These are phyloP conservation scores for Meles meles DNA, from an alignment of 2,113 vertebrate genomes.

Conservation along the genomic window DNA sequence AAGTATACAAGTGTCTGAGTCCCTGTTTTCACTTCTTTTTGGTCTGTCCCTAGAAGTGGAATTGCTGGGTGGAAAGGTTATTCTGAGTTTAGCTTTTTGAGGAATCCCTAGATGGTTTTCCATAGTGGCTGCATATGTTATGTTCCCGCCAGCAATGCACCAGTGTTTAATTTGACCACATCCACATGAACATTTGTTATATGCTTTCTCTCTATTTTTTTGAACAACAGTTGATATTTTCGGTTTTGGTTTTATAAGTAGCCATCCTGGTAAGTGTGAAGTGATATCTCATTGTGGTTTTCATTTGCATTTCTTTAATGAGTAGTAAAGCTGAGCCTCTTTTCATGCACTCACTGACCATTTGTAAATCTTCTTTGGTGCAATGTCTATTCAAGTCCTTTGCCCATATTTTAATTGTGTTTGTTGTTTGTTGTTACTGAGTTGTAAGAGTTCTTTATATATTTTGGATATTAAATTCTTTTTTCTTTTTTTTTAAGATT, in stretches of 20 bases:
- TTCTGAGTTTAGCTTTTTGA: conserved; percentile 7
- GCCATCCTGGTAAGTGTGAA: background rate
- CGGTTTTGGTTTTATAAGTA: background rate
- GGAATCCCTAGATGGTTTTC: background rate
- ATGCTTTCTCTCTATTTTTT: background rate
- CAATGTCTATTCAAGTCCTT: background rate
- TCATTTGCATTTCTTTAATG: background rate
- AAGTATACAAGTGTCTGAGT: background rate
- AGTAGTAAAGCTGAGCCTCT: background rate
- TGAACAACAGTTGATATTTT: background rate
- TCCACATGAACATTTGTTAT: background rate
- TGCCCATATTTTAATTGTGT: background rate
- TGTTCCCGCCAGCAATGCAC: background rate
- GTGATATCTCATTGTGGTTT: background rate
- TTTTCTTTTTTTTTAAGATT: too few species aligned
- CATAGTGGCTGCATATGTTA: background rate
- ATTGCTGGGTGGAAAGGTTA: background rate
- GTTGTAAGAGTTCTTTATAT: background rate
- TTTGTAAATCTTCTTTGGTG: background rate
- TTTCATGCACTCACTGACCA: background rate
- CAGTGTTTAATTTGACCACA: background rate
- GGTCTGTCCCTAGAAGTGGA: background rate
- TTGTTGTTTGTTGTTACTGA: background rate
- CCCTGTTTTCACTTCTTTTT: background rate
- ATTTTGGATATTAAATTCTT: background rate